Evolutionary conservation across 2,797 vertebrate genomes (phyloP).

Genomic region (Sarcoramphus papa): DNA sequence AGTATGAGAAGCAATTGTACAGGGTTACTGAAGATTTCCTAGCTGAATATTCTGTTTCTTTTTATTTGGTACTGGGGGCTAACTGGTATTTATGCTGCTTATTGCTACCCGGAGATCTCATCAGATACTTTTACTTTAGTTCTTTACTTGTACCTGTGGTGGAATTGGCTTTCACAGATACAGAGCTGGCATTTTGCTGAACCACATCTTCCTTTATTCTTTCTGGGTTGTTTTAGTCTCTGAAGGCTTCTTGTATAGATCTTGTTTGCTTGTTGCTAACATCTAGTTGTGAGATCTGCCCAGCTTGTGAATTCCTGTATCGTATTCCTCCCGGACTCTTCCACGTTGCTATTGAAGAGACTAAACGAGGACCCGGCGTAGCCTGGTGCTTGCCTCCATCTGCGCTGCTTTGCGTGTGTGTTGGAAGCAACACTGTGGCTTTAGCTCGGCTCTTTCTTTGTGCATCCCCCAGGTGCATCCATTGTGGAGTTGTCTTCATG

Average conservation of each 20-base stretch:
- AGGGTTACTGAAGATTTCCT: background rate
- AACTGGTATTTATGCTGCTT: background rate
- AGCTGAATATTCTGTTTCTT: background rate
- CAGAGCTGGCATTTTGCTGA: background rate
- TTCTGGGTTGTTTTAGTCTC: background rate
- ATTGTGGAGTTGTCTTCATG: constrained; percentile 90
- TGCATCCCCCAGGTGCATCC: constrained; percentile 83
- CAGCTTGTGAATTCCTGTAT: background rate
- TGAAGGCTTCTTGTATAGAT: background rate
- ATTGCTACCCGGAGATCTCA: background rate
- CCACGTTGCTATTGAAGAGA: accelerated
- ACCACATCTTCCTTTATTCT: background rate
- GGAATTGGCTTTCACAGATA: background rate
- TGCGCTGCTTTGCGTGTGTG: accelerated
- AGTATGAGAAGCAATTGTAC: background rate
- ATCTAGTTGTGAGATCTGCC: background rate
- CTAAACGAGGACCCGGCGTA: accelerated
- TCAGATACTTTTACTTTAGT: background rate
- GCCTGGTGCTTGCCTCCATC: background rate
- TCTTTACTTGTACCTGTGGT: background rate
- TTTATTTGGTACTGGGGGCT: background rate
- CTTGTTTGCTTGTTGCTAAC: background rate
- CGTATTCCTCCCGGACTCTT: background rate
- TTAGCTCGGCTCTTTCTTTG: background rate
- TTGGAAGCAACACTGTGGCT: background rate